Evolutionary conservation across 1,140 invertebrate species (phyloP).

Genomic region (Magallana gigas): DNA sequence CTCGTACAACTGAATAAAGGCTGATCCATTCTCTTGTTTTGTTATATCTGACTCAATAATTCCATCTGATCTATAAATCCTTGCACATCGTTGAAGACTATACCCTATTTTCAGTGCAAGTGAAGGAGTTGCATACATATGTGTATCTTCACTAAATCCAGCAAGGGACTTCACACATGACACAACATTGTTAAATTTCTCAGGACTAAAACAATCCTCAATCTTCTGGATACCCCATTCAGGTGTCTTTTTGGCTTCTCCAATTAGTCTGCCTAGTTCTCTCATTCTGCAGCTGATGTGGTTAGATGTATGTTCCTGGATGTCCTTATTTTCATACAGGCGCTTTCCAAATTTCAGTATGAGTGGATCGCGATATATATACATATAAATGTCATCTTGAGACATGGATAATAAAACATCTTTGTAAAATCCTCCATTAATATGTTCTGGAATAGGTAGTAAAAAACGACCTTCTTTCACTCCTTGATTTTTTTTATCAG

Average conservation of each 20-base stretch:
- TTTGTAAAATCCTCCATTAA: background rate
- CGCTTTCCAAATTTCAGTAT: too few relatives aligned
- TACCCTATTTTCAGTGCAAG: conserved; percentile 26
- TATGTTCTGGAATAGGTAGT: background rate
- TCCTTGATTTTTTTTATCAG: background rate
- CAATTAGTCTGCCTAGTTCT: too few relatives aligned
- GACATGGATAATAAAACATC: background rate
- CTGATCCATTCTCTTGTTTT: background rate
- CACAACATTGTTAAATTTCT: too few relatives aligned
- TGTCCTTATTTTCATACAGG: too few relatives aligned
- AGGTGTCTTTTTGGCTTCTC: too few relatives aligned
- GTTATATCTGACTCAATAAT: conserved; percentile 20
- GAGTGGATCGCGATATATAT: too few relatives aligned
- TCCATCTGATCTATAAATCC: conserved; percentile 11
- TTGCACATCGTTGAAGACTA: conserved; percentile 26
- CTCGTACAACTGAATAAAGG: conserved; percentile 15
- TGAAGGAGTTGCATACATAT: conserved; percentile 25
- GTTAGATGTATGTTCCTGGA: too few relatives aligned
- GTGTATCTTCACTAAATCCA: conserved; percentile 31
- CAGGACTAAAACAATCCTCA: too few relatives aligned
- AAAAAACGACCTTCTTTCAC: background rate
- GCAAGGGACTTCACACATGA: too few relatives aligned
- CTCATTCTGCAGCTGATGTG: too few relatives aligned
- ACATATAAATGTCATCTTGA: too few relatives aligned
- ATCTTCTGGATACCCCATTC: too few relatives aligned